Base-by-base conservation (phyloP, 2,888 invertebrate species). In the Agrypnus murinus region DNA sequence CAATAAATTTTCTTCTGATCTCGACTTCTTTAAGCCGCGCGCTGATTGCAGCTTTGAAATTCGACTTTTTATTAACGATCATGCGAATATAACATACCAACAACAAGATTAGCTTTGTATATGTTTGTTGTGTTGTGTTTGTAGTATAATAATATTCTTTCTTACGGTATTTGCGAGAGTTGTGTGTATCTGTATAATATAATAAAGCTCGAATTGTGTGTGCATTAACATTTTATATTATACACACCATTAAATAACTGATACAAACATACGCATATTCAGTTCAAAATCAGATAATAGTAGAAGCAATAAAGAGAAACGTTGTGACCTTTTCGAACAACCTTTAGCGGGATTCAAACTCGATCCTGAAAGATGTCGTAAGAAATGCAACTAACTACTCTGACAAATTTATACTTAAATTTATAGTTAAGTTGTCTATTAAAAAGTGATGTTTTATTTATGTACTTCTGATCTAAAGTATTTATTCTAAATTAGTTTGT, bases 311-410 rank as follows among this genome's bases (percentile, higher is more conserved):
- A 75, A 75, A 73, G 69, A 70, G 66, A 58, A 73, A 69, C 69
- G 63, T 67, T 57, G 38, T 60, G 65, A 72, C 75, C 72, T 66
- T n/a, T 38, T 62, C 2, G 5, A 25, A 25, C 68, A 68, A 75
- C 75, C 75, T 67, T 25, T 75, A 70, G 72, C 73, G 72, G 73
- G 68, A 73, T 73, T 65, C 53, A 63, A 69, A 70, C 67, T 65
- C 64, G 69, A 62, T 71, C 58, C 57, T 71, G 15, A 19, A 67
- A 57, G 64, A 68, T 62, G 66, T 69, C 25, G 5, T 25, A 25
- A 34, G 17, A 72, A 71, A 72, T 72, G 69, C 48, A 58, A 69
- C 48, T 72, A 68, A 70, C 70, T 48, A n/a, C n/a, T n/a, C n/a
- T 58, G 67, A 71, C 71, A 73, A 73, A 75, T 73, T 75, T 75